Conservation (phyloP, 2,797 vertebrate genomes). For the Gambelia wislizenii region DNA sequence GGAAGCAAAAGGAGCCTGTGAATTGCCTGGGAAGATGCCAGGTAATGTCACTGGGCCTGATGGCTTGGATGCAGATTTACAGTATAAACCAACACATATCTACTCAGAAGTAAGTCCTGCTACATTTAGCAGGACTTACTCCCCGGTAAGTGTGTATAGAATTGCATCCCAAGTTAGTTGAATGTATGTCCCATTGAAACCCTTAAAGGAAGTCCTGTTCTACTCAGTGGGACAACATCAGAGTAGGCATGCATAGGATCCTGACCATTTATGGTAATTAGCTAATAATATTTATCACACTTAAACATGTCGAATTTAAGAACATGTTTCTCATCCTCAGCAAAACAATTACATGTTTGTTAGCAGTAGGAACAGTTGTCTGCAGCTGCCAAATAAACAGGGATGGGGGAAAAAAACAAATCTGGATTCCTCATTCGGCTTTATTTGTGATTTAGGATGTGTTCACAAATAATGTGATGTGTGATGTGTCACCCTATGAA, state of each 20-base stretch:
- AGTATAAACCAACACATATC: not conserved
- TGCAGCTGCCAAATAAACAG: slow-evolving; percentile 41
- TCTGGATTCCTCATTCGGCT: slow-evolving; percentile 37
- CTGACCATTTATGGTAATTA: not conserved
- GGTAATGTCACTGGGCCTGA: not conserved
- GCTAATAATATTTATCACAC: not conserved
- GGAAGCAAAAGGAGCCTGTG: no score
- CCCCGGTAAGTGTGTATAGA: not conserved
- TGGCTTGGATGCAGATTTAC: not conserved
- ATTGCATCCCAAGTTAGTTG: not conserved
- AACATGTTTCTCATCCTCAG: not conserved
- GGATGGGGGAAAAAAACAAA: slow-evolving; percentile 25
- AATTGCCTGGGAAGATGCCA: not conserved
- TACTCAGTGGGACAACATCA: not conserved
- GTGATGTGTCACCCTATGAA: no score
- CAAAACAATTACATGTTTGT: not conserved
- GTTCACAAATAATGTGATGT: no score
- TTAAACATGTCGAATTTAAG: not conserved
- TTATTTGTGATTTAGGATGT: no score
- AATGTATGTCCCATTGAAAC: not conserved
- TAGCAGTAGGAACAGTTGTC: not conserved
- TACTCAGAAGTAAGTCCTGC: not conserved
- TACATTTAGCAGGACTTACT: not conserved
- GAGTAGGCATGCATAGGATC: not conserved
- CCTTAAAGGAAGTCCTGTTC: no score